Base-by-base conservation (phyloP, 2,888 invertebrate species). In the Mactromeris polynyma region DNA sequence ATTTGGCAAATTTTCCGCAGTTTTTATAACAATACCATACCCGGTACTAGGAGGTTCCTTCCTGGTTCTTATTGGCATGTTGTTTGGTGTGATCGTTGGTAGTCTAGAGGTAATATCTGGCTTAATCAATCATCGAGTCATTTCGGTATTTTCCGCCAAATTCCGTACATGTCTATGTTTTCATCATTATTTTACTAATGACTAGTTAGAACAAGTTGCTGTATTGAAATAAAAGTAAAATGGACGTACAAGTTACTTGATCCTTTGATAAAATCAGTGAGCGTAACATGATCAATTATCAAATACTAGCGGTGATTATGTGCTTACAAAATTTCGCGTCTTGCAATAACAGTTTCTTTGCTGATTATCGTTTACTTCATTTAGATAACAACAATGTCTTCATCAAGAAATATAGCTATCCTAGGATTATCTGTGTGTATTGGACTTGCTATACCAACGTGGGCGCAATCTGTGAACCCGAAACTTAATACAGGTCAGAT, bases 401-500 rank as follows among this genome's bases (percentile, higher is more conserved):
- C 91, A 4, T 77, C 89, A 0, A 97, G 99, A 82, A 99, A 99
- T 97, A 97, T 98, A 82, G 98, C 90, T 96, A 98, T 98, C 93
- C 97, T 99, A 42, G 98, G 98, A 31, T 98, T 98, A 95, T 98
- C 98, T 4, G 97, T 98, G 89, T 98, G 99, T 97, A 98, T 98
- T 94, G 98, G 98, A 2, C 96, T 98, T 97, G 97, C 96, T 81
- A 89, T 97, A 38, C 96, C 96, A 2, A 89, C 84, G 11, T 92
- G 86, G 82, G 85, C 86, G 11, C 83, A 91, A 69, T 85, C 83
- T 19, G 83, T 85, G 0, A 58, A 87, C 2, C 46, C 69, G 31
- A 84, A 89, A 7, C 26, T 92, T 11, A 64, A 89, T 17, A 91
- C 91, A 69, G 92, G 92, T 91, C 19, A 51, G 14, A 17, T 9